These are phyloP conservation scores for Cathartes aura DNA, from an alignment of 2,113 vertebrate species.

Conservation along the genomic window DNA sequence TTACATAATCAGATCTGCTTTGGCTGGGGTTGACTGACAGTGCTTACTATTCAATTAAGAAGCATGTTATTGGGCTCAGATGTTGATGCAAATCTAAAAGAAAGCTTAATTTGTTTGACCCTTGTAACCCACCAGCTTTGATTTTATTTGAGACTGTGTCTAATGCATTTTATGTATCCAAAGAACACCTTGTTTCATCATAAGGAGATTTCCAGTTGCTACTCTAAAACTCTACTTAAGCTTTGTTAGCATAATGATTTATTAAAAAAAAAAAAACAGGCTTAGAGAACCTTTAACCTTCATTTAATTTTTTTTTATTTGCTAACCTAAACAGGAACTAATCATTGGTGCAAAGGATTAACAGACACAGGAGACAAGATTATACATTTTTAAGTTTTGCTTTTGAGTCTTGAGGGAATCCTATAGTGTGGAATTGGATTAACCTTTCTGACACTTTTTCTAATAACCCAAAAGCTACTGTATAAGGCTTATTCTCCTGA, in stretches of 20 bases:
- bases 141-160: slow-evolving; percentile 69
- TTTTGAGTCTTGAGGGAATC: slow-evolving; percentile 65
- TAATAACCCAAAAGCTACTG: slow-evolving; percentile 60
- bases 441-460: slow-evolving; percentile 71
- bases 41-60: slow-evolving; percentile 75
- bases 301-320: slow-evolving; percentile 70
- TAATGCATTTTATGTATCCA: slow-evolving; percentile 61
- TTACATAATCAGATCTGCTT: slow-evolving; percentile 65
- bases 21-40: slow-evolving; percentile 48
- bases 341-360: slow-evolving; percentile 72
- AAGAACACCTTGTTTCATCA: slow-evolving; percentile 41
- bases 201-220: slow-evolving; percentile 36
- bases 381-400: slow-evolving; percentile 73
- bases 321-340: slow-evolving; percentile 75
- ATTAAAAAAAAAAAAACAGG: slow-evolving; percentile 40
- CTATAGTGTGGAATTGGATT: slow-evolving; percentile 69
- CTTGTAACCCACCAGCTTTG: slow-evolving; percentile 51
- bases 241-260: slow-evolving; percentile 61
- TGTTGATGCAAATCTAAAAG: slow-evolving; percentile 61
- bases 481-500: slow-evolving; percentile 41
- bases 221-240: slow-evolving; percentile 40
- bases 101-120: slow-evolving; percentile 74
- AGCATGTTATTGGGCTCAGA: slow-evolving; percentile 56
- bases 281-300: slow-evolving; percentile 59
- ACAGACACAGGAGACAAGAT: slow-evolving; percentile 70